phyloP scores from a whole-genome alignment of 2,113 vertebrate species.

The Petrocephalus microphthalmus region DNA sequence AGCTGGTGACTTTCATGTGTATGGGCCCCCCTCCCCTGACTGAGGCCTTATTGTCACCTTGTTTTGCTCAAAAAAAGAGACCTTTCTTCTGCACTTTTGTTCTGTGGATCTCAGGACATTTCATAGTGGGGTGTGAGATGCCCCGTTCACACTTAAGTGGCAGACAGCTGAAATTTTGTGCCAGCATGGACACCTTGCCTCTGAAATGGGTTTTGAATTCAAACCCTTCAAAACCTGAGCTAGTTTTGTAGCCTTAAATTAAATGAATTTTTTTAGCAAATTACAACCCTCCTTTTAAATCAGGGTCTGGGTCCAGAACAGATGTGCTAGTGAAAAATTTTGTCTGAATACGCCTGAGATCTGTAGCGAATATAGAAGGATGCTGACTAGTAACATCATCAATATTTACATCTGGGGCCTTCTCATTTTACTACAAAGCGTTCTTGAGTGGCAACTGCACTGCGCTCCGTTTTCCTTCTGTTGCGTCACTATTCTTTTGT shows the following conservation, averaged over 20 bases:
- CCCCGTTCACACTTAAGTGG: not conserved
- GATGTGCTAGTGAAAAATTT: not conserved
- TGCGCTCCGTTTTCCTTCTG: not conserved
- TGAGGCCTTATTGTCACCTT: not conserved
- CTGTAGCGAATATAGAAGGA: not conserved
- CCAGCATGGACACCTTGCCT: not conserved
- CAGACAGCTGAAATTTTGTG: not conserved
- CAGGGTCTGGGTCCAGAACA: slow-evolving; percentile 7
- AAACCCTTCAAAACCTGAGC: not conserved
- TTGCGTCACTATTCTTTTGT: not conserved
- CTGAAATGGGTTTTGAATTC: not conserved
- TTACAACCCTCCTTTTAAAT: slow-evolving; percentile 11
- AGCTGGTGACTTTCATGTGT: not conserved
- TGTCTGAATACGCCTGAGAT: not conserved
- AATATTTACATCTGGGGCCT: not conserved
- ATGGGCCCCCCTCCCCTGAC: not conserved
- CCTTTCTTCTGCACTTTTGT: not conserved
- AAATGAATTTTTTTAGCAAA: not conserved
- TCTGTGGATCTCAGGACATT: not conserved
- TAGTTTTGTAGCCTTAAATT: not conserved
- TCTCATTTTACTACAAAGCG: not conserved
- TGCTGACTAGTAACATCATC: slow-evolving; percentile 15
- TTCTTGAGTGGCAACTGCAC: slow-evolving; percentile 30
- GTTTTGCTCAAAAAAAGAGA: not conserved
- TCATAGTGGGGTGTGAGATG: not conserved